Evolutionary conservation across 2,113 vertebrate genomes (phyloP), one percentile per base, ranked within the genome.

Genomic region (Apeltes quadracus): DNA sequence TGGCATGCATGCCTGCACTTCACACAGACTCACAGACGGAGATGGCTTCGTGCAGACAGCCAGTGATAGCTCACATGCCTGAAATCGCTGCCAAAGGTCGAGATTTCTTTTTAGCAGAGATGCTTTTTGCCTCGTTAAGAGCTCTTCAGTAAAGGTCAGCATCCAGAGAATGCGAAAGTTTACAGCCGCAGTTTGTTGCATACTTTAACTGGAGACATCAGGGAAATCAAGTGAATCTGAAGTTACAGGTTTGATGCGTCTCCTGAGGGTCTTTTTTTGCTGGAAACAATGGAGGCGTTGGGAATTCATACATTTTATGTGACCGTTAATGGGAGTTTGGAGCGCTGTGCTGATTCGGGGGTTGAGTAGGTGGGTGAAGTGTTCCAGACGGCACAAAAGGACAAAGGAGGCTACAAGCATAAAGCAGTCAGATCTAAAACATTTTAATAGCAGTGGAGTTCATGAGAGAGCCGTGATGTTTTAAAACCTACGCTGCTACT

Each of bases 291-390:
- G 23, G 11, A 32, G 29, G 36, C 55, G 20, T 29, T 63, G 51
- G 36, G 74, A 7, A 59, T 69, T 71, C 43, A 20, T 65, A 25
- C n/a, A 65, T 72, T 66, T 78, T 34, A 55, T 82, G 50, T 67
- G 55, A 61, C 48, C 23, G 15, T 54, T 54, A 14, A 54, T 54
- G 15, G 25, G 56, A 68, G 57, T 58, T 55, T 63, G 57, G 22
- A 66, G 64, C 80, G 72, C 44, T 14, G 18, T 72, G n/a, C 69
- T 81, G 57, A 48, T 69, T 61, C 72, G 67, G 43, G 20, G 20
- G 53, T 68, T 80, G 84, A 82, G 87, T 84, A 79, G 78, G 86
- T 84, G 78, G 84, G 44, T 81, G 59, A 81, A 85, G 63, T 23
- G 41, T 56, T 71, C 16, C 54, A 58, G 51, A 54, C 56, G 74